A percentile compares a stretch with the other conserved stretches of the same genome.
These are phyloP conservation scores for Hystrix brachyura DNA, from an alignment of 2,113 vertebrate species.

Conservation along the genomic window DNA sequence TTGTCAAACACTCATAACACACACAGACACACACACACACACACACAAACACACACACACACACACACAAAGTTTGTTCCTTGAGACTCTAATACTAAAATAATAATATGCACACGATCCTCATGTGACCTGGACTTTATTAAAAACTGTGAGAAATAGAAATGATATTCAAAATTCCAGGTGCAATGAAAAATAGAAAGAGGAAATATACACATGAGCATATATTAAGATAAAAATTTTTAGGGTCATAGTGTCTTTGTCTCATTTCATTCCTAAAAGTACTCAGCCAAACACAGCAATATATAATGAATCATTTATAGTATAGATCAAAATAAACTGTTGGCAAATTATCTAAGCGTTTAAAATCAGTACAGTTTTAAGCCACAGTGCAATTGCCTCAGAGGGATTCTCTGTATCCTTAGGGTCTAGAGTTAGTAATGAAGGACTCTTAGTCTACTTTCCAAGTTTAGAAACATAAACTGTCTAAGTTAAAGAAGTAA, in stretches of 20 bases:
- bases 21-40: not conserved
- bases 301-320: not conserved
- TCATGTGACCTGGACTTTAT: not conserved
- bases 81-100: not conserved
- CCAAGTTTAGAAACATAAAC: conserved; percentile 56
- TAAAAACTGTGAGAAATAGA: not conserved
- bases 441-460: not conserved
- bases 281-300: not conserved
- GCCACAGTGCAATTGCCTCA: not conserved
- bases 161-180: conserved; percentile 6
- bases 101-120: not conserved
- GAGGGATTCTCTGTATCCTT: not conserved
- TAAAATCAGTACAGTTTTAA: conserved; percentile 47
- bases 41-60: not conserved
- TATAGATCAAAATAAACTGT: conserved; percentile 23
- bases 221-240: not conserved
- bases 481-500: conserved; percentile 6
- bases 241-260: not conserved
- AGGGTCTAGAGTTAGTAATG: conserved; percentile 5
- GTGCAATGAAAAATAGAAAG: not conserved
- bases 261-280: not conserved
- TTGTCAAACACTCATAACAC: not conserved
- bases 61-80: not conserved
- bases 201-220: not conserved
- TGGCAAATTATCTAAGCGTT: not conserved